A percentile compares a stretch with the other conserved stretches of the same genome.
Conservation (phyloP, 2,797 vertebrate genomes). For the Oryzias dopingdopingensis region DNA sequence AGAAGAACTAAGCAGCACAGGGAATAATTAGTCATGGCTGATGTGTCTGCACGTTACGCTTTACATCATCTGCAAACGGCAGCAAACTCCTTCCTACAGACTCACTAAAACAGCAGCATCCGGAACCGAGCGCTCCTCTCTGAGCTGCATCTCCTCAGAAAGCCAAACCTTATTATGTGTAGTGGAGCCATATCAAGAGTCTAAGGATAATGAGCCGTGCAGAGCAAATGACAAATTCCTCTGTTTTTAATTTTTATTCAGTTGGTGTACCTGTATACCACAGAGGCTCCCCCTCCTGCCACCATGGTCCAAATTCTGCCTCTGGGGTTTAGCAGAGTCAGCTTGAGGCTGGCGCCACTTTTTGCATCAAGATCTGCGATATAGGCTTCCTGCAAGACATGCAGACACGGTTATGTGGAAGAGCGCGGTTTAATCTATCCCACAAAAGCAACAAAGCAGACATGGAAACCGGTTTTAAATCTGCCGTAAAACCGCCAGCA, state of each 20-base stretch:
- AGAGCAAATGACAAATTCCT: slow-evolving; percentile 37
- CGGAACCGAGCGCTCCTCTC: slow-evolving; percentile 34
- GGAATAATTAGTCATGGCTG: slow-evolving; percentile 66
- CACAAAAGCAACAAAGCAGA: not conserved
- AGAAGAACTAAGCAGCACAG: slow-evolving; percentile 28
- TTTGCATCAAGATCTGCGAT: slow-evolving; percentile 97
- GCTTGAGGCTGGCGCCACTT: slow-evolving; percentile 95
- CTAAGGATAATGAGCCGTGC: slow-evolving; percentile 3
- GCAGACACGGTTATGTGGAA: slow-evolving; percentile 9
- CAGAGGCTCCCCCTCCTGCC: slow-evolving; percentile 94
- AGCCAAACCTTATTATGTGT: slow-evolving; percentile 24
- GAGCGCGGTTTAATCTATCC: not conserved
- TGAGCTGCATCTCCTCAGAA: slow-evolving; percentile 28
- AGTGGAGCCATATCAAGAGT: slow-evolving; percentile 12
- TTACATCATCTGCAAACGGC: slow-evolving; percentile 41
- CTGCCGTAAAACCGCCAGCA: slow-evolving; percentile 9
- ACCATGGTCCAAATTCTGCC: slow-evolving; percentile 99
- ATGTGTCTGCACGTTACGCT: slow-evolving; percentile 30
- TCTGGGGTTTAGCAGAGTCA: slow-evolving; percentile 92
- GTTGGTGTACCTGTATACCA: slow-evolving; percentile 82
- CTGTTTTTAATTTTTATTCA: slow-evolving; percentile 53
- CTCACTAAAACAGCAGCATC: slow-evolving; percentile 27
- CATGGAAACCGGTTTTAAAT: not conserved
- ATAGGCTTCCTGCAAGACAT: slow-evolving; percentile 87
- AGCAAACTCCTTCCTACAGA: slow-evolving; percentile 31